These are phyloP conservation scores for Danaus plexippus DNA, from an alignment of 1,140 invertebrate species.

Conservation along the genomic window DNA sequence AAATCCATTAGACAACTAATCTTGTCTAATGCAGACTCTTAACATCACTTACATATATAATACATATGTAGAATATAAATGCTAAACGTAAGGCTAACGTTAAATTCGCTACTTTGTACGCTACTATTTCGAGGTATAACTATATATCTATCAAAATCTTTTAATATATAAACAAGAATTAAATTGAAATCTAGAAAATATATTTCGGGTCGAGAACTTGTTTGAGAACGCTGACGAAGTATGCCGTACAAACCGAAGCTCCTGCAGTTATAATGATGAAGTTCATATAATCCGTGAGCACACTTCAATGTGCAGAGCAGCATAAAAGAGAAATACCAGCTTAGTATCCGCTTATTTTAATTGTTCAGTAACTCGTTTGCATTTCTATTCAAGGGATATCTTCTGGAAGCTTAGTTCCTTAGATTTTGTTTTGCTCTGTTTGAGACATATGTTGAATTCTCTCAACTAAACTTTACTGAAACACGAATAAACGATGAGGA, in stretches of 20 bases:
- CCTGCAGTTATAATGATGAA: conserved; percentile 5
- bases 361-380: conserved; percentile 12
- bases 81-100: too few species aligned
- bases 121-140: too few species aligned
- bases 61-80: too few species aligned
- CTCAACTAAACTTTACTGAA: background rate
- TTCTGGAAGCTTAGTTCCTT: conserved; percentile 9
- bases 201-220: too few species aligned
- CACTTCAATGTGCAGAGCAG: background rate
- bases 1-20: too few species aligned
- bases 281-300: conserved; percentile 2
- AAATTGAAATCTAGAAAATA: too few species aligned
- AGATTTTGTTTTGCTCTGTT: conserved; percentile 3
- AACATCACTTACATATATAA: too few species aligned
- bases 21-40: too few species aligned
- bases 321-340: conserved; percentile 7
- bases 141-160: too few species aligned
- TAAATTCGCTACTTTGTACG: too few species aligned
- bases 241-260: conserved; percentile 2
- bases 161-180: too few species aligned
- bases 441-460: conserved; percentile 3
- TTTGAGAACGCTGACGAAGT: background rate
- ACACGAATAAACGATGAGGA: too few species aligned
- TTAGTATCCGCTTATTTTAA: conserved; percentile 15
- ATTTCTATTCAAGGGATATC: conserved; percentile 13